phyloP scores from a whole-genome alignment of 2,888 invertebrate genomes.

The Ornithoptera priamus region DNA sequence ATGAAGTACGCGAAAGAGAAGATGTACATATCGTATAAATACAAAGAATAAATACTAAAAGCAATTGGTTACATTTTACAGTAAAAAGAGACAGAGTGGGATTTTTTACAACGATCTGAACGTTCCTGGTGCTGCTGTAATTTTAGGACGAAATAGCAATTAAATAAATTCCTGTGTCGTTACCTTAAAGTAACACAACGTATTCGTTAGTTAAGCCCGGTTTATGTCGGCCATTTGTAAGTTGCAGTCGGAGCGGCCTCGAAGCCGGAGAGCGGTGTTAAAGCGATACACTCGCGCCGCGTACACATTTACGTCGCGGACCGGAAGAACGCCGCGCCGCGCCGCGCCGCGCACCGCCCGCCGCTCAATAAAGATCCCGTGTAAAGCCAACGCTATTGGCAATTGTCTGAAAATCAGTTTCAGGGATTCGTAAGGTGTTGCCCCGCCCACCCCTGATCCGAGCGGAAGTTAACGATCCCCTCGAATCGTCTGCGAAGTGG shows the following conservation, averaged over 20 bases:
- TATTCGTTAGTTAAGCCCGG: slow-evolving; percentile 10
- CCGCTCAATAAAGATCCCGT: slow-evolving; percentile 27
- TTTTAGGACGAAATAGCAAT: neutral
- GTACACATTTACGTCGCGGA: slow-evolving; percentile 12
- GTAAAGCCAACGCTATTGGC: slow-evolving; percentile 33
- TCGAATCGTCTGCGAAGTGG: slow-evolving; percentile 31
- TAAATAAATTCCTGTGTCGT: neutral
- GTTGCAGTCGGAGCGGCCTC: slow-evolving; percentile 6
- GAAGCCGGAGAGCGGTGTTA: slow-evolving; percentile 5
- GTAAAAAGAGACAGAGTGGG: too few species aligned
- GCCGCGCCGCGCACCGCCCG: slow-evolving; percentile 1
- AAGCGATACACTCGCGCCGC: slow-evolving; percentile 3
- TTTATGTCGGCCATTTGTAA: slow-evolving; percentile 24
- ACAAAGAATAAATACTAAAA: too few species aligned
- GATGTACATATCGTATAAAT: too few species aligned
- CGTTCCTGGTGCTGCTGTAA: too few species aligned
- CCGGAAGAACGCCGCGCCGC: slow-evolving; percentile 18
- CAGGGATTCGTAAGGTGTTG: slow-evolving; percentile 33
- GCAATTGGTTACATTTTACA: too few species aligned
- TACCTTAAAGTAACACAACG: slow-evolving; percentile 6
- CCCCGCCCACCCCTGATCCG: slow-evolving; percentile 30
- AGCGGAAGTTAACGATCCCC: slow-evolving; percentile 36
- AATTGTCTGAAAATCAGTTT: slow-evolving; percentile 35
- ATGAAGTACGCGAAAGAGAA: too few species aligned
- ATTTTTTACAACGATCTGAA: too few species aligned